Evolutionary conservation across 1,140 invertebrate genomes (phyloP), one percentile per base, ranked within the genome.

Genomic region (Ephestia elutella): DNA sequence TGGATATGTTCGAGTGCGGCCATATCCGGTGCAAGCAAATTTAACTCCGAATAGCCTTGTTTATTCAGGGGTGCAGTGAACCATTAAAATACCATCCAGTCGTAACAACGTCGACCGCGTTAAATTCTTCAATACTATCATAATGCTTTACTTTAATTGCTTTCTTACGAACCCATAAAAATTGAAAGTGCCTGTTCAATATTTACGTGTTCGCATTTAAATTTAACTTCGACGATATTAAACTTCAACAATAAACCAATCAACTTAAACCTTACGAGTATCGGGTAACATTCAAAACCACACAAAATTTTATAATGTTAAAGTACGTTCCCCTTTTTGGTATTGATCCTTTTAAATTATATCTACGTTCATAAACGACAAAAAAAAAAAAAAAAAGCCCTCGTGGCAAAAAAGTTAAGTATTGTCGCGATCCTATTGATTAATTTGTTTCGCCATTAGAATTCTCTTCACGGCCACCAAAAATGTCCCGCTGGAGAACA

Each of bases 51-150:
- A 83, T 82, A 85, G 78, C 63, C 72, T 68, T 87, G 85, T 87
- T 87, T 87, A 86, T 82, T 83, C 79, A 82, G 82, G 79, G 80
- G 85, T 87, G 83, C 85, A 87, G 38, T 87, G 83, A 87, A 87
- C 85, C 76, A 87, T 87, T 83, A 84, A 84, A 78, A 70, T 72
- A 59, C 65, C 70, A 70, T 71, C 62, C 59, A 80, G 70, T 71
- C 78, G 80, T 81, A 79, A 83, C 78, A 71, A 75, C 76, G 63
- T 75, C 75, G 81, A 82, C 77, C 78, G 77, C 80, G 82, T 87
- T 82, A 84, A 82, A 85, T 83, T 84, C 78, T 83, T 77, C 76
- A 82, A 86, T 86, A 79, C 82, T 76, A 83, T 86, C 80, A 86
- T 83, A 87, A 87, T 87, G 82, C 78, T 80, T 73, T 72, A 71